Evolutionary conservation across 2,888 invertebrate species (phyloP).

Genomic region (Phalangium opilio): DNA sequence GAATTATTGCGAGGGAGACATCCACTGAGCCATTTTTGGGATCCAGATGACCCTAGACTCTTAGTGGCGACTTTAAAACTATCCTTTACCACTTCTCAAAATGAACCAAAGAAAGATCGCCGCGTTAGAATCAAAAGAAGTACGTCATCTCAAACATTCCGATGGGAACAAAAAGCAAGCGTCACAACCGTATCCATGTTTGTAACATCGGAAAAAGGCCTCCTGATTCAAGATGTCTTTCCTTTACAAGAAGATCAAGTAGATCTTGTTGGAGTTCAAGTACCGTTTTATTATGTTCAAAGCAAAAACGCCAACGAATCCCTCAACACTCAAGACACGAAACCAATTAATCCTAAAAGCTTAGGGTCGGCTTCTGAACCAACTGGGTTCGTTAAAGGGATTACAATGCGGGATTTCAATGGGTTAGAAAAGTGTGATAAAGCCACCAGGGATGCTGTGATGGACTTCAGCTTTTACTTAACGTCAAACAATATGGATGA

Average conservation of each 20-base stretch:
- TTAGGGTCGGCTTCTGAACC: conserved; percentile 21
- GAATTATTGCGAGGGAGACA: conserved; percentile 38
- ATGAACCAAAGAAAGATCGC: background rate
- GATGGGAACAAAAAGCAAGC: conserved; percentile 25
- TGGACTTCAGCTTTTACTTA: conserved; percentile 78
- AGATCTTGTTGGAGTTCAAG: conserved; percentile 37
- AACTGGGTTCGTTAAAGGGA: conserved; percentile 26
- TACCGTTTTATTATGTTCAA: conserved; percentile 40
- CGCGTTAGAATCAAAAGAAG: background rate
- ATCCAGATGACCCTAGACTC: conserved; percentile 65
- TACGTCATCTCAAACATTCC: conserved; percentile 6
- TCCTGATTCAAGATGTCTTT: conserved; percentile 49
- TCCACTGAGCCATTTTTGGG: conserved; percentile 60
- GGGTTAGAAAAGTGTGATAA: conserved; percentile 55
- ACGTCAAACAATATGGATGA: conserved; percentile 58
- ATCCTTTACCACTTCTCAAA: background rate
- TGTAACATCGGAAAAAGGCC: conserved; percentile 48
- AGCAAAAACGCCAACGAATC: conserved; percentile 24
- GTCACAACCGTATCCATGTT: conserved; percentile 49
- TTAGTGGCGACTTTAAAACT: conserved; percentile 49
- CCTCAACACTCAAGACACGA: background rate
- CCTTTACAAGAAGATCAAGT: conserved; percentile 31
- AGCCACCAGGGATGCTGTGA: conserved; percentile 58
- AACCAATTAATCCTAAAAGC: background rate
- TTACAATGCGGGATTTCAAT: conserved; percentile 68